phyloP scores from a whole-genome alignment of 2,113 vertebrate species.

The Gobiocypris rarus region DNA sequence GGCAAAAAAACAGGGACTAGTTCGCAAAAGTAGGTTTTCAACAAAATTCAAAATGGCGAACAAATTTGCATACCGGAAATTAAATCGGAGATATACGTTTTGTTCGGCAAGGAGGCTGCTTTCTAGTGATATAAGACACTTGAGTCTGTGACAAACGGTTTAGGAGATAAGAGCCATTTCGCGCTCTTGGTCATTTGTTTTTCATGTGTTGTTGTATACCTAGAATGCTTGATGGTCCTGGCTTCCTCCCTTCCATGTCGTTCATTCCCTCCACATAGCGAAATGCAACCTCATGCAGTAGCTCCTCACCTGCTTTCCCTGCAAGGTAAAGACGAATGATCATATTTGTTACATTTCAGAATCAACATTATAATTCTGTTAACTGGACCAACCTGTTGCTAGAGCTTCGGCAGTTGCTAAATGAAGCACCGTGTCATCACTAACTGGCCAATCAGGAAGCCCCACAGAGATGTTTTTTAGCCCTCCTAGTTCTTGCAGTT shows the following conservation, averaged over 20 bases:
- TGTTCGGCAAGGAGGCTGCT: too few species aligned
- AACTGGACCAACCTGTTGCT: slow-evolving; percentile 74
- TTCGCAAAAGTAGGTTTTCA: too few species aligned
- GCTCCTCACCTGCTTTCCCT: slow-evolving; percentile 78
- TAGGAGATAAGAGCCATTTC: too few species aligned
- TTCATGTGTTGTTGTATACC: slow-evolving; percentile 64
- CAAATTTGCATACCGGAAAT: too few species aligned
- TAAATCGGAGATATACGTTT: too few species aligned
- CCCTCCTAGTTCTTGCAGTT: slow-evolving; percentile 79
- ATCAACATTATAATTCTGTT: slow-evolving; percentile 13
- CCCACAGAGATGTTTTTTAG: slow-evolving; percentile 71
- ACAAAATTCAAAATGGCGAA: too few species aligned
- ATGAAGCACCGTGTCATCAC: slow-evolving; percentile 84
- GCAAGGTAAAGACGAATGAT: background rate
- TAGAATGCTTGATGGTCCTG: slow-evolving; percentile 80
- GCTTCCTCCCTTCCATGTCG: slow-evolving; percentile 83
- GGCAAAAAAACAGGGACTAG: too few species aligned
- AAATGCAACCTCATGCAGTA: slow-evolving; percentile 78
- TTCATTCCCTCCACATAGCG: slow-evolving; percentile 82
- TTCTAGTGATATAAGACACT: too few species aligned
- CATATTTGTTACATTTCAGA: slow-evolving; percentile 29
- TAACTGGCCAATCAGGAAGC: slow-evolving; percentile 84
- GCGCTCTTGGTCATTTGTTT: too few species aligned
- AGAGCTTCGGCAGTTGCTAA: slow-evolving; percentile 82
- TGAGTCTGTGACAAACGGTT: too few species aligned